Evolutionary conservation across 2,888 invertebrate genomes (phyloP), one percentile per base, ranked within the genome.

Genomic region (Plusia festucae): DNA sequence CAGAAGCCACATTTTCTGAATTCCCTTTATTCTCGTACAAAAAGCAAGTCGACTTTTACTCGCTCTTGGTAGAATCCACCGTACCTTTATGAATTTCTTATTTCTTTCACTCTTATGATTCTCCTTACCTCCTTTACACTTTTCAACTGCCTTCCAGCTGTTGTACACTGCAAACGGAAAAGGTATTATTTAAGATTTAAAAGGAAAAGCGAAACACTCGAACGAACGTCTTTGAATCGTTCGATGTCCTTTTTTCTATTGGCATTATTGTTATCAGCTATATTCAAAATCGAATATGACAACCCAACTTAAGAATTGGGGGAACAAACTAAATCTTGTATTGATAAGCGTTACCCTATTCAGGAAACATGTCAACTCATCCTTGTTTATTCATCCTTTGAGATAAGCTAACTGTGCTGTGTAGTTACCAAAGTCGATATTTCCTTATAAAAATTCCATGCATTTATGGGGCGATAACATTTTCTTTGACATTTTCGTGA

Each of bases 391-490:
- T 15, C 59, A 57, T 32, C 18, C 52, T 51, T 13, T 27, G 56
- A 61, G 53, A 51, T 78, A 70, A 34, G 58, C 56, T 44, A 70
- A 65, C 46, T 51, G 53, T 20, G 52, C 40, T 58, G n/a, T 60
- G 40, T 61, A 49, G 46, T 18, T 49, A 49, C 46, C 46, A 49
- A 69, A 74, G 61, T 70, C 70, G 67, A 75, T 76, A 74, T 71
- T 76, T 75, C 70, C 72, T 79, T 65, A 70, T 68, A 71, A 71
- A 76, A 71, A 79, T 62, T 64, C 71, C 76, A 66, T 76, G 76
- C 71, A 76, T 79, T 79, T 79, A 76, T 68, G 54, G 58, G 68
- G 54, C 60, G 63, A 76, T 79, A 64, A 70, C 62, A 70, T 75
- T 60, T 73, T 62, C 60, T 68, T 70, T 68, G 63, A 76, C 76